Base-by-base conservation (phyloP, 2,113 vertebrate genomes). In the Embiotoca jacksoni region DNA sequence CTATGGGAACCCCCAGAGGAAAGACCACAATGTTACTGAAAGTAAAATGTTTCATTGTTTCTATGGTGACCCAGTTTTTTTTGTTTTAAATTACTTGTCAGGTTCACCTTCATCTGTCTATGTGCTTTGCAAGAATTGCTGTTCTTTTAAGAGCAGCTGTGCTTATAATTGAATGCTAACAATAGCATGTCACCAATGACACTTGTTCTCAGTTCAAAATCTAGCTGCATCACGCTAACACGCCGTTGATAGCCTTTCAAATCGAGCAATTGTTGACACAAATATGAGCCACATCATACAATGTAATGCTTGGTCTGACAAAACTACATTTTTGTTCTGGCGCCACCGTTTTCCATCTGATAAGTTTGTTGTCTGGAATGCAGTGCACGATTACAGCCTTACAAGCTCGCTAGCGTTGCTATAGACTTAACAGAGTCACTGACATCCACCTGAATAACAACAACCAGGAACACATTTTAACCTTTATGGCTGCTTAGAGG, bases 111-210 rank as follows among this genome's bases (percentile, higher is more conserved):
- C 41, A 44, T 44, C 41, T 1, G 10, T 44, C 9, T 11, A 13
- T 44, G 8, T 8, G 7, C 15, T 16, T 33, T 3, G 1, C 37
- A 23, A 41, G 35, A 61, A 54, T 6, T 49, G 41, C 41, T 50
- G 41, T 23, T 23, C 13, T 8, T 5, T 31, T 15, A 31, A 3
- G 0, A 15, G 54, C 30, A n/a, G 36, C 31, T 13, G 13, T 30
- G 60, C 13, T 69, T 69, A 47, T 37, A 62, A 35, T 41, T 15
- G 35, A 53, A 80, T n/a, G 46, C 61, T 47, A 44, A 58, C 5
- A 3, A 4, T 9, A 15, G 52, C 41, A 33, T 6, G 35, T 49
- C 14, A 55, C 23, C n/a, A 16, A 3, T 15, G 4, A 50, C 41
- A 44, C 30, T 9, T 23, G 23, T 23, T 23, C 23, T 39, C 30